phyloP scores from a whole-genome alignment of 2,113 vertebrate genomes.

The Alces alces region DNA sequence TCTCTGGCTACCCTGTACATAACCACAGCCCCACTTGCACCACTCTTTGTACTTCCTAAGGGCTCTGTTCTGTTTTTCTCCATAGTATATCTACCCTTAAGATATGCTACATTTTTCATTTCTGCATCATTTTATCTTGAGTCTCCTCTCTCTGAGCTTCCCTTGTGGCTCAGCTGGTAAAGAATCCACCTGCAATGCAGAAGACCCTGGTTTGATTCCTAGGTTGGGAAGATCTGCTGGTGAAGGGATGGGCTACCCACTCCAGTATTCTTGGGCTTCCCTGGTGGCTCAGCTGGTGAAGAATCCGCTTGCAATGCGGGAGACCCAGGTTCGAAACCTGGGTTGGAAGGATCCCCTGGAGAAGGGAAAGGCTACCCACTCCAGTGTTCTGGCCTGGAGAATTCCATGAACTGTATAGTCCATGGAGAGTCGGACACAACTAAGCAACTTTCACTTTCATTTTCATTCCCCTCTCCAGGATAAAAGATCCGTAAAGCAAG shows the following conservation, averaged over 20 bases:
- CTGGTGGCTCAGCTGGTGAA: no score
- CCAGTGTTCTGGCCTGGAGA: background rate
- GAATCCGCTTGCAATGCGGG: background rate
- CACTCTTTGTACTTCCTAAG: background rate
- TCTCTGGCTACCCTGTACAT: background rate
- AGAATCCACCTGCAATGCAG: background rate
- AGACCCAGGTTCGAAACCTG: background rate
- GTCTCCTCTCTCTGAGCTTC: background rate
- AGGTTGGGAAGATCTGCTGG: no score
- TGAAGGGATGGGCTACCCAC: no score
- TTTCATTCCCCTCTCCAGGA: background rate
- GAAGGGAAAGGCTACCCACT: background rate
- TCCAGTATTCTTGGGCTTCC: background rate
- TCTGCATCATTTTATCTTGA: background rate
- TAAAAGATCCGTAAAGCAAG: background rate
- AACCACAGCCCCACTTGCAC: background rate
- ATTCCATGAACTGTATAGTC: background rate
- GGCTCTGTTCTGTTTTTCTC: background rate
- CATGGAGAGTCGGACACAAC: fast-evolving
- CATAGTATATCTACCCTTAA: background rate
- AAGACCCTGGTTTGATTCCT: no score
- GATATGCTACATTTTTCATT: background rate
- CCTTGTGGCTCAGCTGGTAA: background rate
- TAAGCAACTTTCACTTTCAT: background rate
- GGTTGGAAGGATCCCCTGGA: background rate